These are phyloP conservation scores for Eumaeus atala DNA, from an alignment of 1,140 invertebrate species.

Conservation along the genomic window DNA sequence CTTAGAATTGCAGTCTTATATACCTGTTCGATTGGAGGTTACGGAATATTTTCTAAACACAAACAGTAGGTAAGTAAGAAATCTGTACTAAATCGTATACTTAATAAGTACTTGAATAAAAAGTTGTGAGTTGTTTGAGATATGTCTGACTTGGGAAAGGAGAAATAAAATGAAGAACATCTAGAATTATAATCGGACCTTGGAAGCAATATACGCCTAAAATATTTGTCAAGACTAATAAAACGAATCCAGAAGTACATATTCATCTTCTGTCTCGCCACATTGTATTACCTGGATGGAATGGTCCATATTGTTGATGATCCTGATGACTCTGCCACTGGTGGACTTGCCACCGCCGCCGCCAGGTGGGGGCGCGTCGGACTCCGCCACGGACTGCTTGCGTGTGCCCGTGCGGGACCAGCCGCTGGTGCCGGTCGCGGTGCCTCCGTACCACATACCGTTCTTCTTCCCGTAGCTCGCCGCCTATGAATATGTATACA, in stretches of 20 bases:
- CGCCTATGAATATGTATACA: constrained; percentile 66
- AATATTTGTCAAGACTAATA: no score
- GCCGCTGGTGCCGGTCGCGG: constrained; percentile 71
- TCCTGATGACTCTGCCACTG: constrained; percentile 89
- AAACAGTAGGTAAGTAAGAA: no score
- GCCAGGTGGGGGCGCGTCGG: constrained; percentile 79
- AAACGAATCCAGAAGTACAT: no score
- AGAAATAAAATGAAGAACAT: no score
- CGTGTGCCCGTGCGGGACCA: constrained; percentile 78
- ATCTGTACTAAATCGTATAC: no score
- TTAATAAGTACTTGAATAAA: no score
- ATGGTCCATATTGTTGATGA: constrained; percentile 94
- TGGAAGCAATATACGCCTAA: no score
- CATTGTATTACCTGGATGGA: constrained; percentile 83
- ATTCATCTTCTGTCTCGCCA: background rate
- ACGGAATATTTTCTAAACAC: background rate
- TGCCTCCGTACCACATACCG: constrained; percentile 87
- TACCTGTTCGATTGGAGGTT: background rate
- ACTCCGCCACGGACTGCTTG: constrained; percentile 84
- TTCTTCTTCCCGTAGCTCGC: constrained; percentile 91
- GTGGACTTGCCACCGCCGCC: constrained; percentile 83
- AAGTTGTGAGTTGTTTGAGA: no score
- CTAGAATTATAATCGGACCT: no score
- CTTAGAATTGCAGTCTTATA: no score
- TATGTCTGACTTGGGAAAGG: no score